These are phyloP conservation scores for Tangara arthus DNA, from an alignment of 2,797 vertebrate species.

Conservation along the genomic window DNA sequence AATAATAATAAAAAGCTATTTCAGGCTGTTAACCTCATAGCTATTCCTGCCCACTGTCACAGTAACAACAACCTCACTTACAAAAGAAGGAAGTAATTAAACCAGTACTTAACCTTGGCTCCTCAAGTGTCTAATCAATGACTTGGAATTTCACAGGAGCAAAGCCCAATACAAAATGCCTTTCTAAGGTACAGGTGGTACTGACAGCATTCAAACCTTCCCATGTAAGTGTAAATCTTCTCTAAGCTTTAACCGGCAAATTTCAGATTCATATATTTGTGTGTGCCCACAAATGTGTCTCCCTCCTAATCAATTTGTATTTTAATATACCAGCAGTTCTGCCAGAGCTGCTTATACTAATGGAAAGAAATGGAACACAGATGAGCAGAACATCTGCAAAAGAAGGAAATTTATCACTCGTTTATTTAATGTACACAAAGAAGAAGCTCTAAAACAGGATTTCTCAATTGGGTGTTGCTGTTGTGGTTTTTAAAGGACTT, in stretches of 20 bases:
- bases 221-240: neutral
- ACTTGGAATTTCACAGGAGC: neutral
- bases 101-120: neutral
- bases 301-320: neutral
- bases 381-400: neutral
- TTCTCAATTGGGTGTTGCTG: neutral
- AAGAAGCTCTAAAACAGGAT: neutral
- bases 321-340: neutral
- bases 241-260: neutral
- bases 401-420: neutral
- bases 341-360: neutral
- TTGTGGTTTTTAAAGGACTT: neutral
- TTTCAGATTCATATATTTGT: neutral
- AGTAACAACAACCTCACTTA: slow-evolving; percentile 20
- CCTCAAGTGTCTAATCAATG: neutral
- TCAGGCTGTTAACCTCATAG: slow-evolving; percentile 30
- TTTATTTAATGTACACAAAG: neutral
- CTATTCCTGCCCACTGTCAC: slow-evolving; percentile 18
- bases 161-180: neutral
- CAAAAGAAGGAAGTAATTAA: slow-evolving; percentile 41
- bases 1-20: slow-evolving; percentile 24
- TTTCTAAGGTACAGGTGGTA: neutral
- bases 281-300: fast-evolving
- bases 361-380: neutral
- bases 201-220: neutral